Conservation (phyloP, 2,888 invertebrate species). For the Stenodera caucasica region DNA sequence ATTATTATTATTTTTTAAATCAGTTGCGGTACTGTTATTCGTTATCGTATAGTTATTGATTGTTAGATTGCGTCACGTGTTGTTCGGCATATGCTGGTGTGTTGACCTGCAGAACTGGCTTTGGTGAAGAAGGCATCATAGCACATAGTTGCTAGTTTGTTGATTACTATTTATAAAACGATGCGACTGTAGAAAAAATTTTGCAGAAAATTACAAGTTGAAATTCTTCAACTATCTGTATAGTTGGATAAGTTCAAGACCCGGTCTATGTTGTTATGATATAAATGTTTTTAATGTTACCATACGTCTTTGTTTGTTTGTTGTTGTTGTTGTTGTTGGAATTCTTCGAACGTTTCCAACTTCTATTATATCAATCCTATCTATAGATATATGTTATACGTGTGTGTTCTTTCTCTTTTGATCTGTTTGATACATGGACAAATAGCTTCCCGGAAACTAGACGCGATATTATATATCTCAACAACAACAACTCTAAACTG, state of each 20-base stretch:
- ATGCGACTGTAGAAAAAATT: constrained; percentile 21
- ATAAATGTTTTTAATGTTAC: constrained; percentile 22
- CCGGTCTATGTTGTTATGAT: constrained; percentile 23
- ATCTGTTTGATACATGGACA: constrained; percentile 21
- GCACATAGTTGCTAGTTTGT: constrained; percentile 25
- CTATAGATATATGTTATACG: neutral
- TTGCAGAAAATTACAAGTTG: constrained; percentile 26
- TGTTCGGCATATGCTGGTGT: constrained; percentile 20
- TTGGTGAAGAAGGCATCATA: constrained; percentile 24
- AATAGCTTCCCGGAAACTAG: constrained; percentile 25
- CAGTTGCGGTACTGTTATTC: constrained; percentile 4
- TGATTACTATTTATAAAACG: constrained; percentile 31
- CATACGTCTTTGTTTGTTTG: constrained; percentile 15
- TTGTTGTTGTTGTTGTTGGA: constrained; percentile 8
- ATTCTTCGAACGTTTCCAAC: constrained; percentile 11
- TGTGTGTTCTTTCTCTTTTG: constrained; percentile 9
- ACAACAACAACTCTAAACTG: neutral
- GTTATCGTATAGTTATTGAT: constrained; percentile 16
- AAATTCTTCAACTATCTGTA: constrained; percentile 19
- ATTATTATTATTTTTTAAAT: neutral
- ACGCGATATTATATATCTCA: constrained; percentile 9
- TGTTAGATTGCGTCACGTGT: constrained; percentile 20
- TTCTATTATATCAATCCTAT: constrained; percentile 5
- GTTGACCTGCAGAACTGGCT: constrained; percentile 31
- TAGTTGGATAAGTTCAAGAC: neutral